phyloP scores from a whole-genome alignment of 2,888 invertebrate species.

The Taphrorychus bicolor region DNA sequence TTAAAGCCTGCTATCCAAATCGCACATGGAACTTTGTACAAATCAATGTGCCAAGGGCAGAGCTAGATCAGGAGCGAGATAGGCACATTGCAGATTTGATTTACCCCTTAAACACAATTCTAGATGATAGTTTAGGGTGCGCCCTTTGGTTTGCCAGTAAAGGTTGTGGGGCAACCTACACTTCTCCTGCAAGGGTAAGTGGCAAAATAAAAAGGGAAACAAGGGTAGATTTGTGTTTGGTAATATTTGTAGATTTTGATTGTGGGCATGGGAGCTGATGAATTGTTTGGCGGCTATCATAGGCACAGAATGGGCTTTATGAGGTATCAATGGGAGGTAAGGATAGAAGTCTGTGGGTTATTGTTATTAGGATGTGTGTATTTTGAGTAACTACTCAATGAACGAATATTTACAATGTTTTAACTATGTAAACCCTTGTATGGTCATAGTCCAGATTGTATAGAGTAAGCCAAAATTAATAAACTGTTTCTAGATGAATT shows the following conservation, averaged over 20 bases:
- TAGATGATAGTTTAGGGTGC: constrained; percentile 96
- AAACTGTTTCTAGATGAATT: too few species aligned
- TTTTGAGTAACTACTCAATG: too few species aligned
- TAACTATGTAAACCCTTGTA: too few species aligned
- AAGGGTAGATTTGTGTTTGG: background rate
- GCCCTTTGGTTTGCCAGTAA: constrained; percentile 97
- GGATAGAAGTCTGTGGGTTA: too few species aligned
- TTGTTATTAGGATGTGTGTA: too few species aligned
- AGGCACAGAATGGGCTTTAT: constrained; percentile 80
- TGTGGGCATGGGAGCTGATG: constrained; percentile 96
- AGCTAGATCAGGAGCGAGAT: constrained; percentile 67
- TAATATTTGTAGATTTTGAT: constrained; percentile 70
- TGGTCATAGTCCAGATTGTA: too few species aligned
- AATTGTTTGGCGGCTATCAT: constrained; percentile 93
- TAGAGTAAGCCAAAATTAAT: too few species aligned
- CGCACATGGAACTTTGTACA: constrained; percentile 86
- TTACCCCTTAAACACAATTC: constrained; percentile 83
- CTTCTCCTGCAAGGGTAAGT: constrained; percentile 70
- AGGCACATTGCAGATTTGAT: constrained; percentile 77
- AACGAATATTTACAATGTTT: too few species aligned
- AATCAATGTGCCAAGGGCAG: constrained; percentile 74
- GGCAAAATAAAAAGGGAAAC: background rate
- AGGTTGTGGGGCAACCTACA: constrained; percentile 66
- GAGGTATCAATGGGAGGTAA: constrained; percentile 61
- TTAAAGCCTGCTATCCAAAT: constrained; percentile 71